Conservation (phyloP, 2,888 invertebrate species). For the Maniola hyperantus region DNA sequence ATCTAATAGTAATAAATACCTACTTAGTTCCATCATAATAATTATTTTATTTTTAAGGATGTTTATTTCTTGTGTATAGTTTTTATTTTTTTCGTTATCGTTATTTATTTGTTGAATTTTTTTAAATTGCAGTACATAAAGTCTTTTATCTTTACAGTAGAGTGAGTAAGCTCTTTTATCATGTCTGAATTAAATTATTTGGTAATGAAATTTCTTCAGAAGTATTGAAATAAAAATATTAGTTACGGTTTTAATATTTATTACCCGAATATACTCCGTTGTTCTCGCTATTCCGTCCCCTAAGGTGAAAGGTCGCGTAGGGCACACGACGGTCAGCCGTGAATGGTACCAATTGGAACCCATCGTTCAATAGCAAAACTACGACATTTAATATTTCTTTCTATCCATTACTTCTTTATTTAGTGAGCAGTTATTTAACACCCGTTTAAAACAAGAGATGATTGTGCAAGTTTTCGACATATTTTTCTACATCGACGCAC, state of each 20-base stretch:
- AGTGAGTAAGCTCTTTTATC: neutral
- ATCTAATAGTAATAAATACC: neutral
- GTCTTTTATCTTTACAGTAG: too few relatives aligned
- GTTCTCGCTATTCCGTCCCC: conserved; percentile 55
- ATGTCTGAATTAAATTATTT: neutral
- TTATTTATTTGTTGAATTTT: too few relatives aligned
- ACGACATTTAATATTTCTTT: conserved; percentile 12
- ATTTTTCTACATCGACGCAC: neutral
- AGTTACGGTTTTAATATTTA: neutral
- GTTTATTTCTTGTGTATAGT: too few relatives aligned
- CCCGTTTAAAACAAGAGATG: conserved; percentile 7
- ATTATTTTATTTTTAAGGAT: neutral
- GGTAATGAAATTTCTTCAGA: too few relatives aligned
- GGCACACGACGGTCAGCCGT: conserved; percentile 76
- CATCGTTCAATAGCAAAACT: conserved; percentile 30
- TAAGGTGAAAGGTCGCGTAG: conserved; percentile 77
- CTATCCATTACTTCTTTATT: conserved; percentile 21
- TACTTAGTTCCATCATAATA: neutral
- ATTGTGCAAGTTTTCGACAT: neutral
- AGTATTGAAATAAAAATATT: neutral
- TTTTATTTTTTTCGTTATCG: too few relatives aligned
- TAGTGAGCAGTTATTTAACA: neutral
- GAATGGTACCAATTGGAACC: conserved; percentile 75
- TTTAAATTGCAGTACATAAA: too few relatives aligned
- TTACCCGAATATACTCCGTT: conserved; percentile 47